Conservation (phyloP, 2,797 vertebrate genomes). For the Chiropotes sagulatus region DNA sequence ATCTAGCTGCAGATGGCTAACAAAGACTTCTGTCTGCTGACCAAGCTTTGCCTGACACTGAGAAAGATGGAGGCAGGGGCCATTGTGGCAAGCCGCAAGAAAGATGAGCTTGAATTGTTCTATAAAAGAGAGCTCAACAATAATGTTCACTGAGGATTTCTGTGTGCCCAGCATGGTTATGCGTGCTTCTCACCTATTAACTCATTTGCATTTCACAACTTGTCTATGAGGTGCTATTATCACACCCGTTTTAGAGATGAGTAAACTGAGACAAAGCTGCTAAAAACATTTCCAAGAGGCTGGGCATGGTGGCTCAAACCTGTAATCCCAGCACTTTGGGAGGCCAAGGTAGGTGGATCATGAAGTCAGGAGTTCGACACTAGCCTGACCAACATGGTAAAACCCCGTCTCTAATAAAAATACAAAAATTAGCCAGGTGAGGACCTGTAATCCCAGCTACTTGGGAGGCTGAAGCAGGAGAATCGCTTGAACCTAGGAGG, state of each 20-base stretch:
- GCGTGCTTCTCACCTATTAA: neutral
- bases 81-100: neutral
- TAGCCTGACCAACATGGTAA: too few species aligned
- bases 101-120: neutral
- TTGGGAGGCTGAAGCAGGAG: too few species aligned
- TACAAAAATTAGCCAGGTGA: too few species aligned
- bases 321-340: too few species aligned
- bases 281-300: neutral
- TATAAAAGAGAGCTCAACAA: neutral
- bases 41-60: neutral
- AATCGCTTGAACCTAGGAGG: too few species aligned
- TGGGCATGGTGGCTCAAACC: too few species aligned
- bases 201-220: neutral
- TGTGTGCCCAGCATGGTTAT: neutral
- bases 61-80: neutral
- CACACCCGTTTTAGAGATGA: neutral
- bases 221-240: neutral
- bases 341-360: too few species aligned
- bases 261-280: neutral
- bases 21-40: neutral
- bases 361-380: too few species aligned
- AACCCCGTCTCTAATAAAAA: too few species aligned
- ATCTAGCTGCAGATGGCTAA: neutral
- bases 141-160: neutral
- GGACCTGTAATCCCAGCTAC: too few species aligned